A percentile compares a stretch with the other conserved stretches of the same genome.
Evolutionary conservation across 1,140 invertebrate genomes (phyloP).

Genomic region (Drosophila ironensis): DNA sequence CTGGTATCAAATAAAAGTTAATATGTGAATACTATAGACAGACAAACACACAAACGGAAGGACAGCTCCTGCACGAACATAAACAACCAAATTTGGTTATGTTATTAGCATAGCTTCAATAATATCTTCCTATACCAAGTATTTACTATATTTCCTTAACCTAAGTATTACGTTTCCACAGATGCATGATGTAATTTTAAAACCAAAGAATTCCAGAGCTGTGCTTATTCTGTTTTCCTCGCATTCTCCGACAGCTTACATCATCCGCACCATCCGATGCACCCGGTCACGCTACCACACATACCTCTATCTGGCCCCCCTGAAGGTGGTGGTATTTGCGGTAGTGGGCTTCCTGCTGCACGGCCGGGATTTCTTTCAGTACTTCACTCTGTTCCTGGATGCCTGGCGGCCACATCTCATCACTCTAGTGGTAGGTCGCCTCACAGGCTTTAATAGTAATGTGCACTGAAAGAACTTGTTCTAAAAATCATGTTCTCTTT

Average conservation of each 20-base stretch:
- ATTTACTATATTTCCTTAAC: too few species aligned
- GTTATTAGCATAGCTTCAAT: too few species aligned
- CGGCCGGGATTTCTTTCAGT: constrained; percentile 83
- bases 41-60: too few species aligned
- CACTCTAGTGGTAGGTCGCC: constrained; percentile 83
- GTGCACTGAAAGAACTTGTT: neutral
- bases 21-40: too few species aligned
- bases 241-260: constrained; percentile 42
- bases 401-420: constrained; percentile 84
- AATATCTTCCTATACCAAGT: too few species aligned
- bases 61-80: too few species aligned
- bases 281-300: constrained; percentile 86
- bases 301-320: constrained; percentile 87
- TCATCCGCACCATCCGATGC: constrained; percentile 64
- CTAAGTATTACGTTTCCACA: too few species aligned
- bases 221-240: neutral
- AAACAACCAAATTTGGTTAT: too few species aligned
- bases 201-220: too few species aligned
- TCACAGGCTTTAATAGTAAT: neutral
- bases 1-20: too few species aligned
- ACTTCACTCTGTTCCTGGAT: constrained; percentile 83
- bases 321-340: constrained; percentile 87
- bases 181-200: too few species aligned
- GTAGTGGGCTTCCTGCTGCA: constrained; percentile 84
- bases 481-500: neutral